Evolutionary conservation across 2,797 vertebrate genomes (phyloP).

Genomic region (Prunella strophiata): DNA sequence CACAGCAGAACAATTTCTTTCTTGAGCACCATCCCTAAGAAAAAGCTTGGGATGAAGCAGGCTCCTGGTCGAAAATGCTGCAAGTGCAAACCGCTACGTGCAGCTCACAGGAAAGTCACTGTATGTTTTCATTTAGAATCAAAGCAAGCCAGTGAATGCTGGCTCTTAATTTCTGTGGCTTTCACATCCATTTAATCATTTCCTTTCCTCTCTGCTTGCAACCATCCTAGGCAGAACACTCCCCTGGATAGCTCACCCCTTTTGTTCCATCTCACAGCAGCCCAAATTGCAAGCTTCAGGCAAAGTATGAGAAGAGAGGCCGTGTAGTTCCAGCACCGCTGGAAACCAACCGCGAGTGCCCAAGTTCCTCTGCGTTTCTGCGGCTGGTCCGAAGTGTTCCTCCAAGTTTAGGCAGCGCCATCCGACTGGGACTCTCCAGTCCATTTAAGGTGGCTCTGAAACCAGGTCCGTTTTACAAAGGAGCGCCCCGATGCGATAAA

Average conservation of each 20-base stretch:
- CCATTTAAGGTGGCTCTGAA: not conserved
- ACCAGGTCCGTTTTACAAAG: rapidly evolving
- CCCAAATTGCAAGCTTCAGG: not conserved
- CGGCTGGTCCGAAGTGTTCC: not conserved
- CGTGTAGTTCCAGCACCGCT: not conserved
- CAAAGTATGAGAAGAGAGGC: not conserved
- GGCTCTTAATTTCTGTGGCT: not conserved
- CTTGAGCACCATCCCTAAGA: not conserved
- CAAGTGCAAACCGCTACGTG: rapidly evolving
- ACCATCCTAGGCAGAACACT: not conserved
- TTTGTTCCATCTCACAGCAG: not conserved
- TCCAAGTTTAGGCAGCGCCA: not conserved
- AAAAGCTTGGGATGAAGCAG: not conserved
- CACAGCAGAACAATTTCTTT: not conserved
- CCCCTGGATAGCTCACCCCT: not conserved
- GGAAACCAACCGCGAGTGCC: not conserved
- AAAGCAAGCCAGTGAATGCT: not conserved
- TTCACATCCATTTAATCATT: not conserved
- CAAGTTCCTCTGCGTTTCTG: not conserved
- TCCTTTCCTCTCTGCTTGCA: not conserved
- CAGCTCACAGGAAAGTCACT: not conserved
- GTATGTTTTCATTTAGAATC: not conserved
- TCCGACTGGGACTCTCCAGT: not conserved
- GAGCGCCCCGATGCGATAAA: not conserved
- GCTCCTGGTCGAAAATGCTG: not conserved